phyloP scores from a whole-genome alignment of 2,113 vertebrate species.

The Agapornis roseicollis region DNA sequence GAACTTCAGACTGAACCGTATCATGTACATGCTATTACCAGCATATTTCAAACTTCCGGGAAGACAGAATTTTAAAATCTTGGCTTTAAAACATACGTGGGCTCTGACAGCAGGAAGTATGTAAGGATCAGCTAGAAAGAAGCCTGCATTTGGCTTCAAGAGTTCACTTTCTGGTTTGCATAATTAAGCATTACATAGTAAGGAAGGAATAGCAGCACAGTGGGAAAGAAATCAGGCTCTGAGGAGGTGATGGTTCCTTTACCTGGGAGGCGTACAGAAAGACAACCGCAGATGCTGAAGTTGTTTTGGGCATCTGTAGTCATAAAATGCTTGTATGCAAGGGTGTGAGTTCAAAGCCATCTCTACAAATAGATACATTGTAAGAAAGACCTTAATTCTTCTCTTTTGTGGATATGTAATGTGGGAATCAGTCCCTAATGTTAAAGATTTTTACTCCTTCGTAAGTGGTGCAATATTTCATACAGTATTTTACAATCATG shows the following conservation, averaged over 20 bases:
- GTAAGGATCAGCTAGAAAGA: neutral
- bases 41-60: neutral
- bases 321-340: neutral
- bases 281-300: neutral
- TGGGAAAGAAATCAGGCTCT: neutral
- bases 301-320: neutral
- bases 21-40: neutral
- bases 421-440: neutral
- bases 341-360: neutral
- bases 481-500: neutral
- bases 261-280: neutral
- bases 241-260: neutral
- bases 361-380: neutral
- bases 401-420: neutral
- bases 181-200: neutral
- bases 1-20: neutral
- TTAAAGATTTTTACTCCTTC: neutral
- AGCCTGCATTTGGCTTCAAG: neutral
- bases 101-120: neutral
- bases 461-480: neutral
- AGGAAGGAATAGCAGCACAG: neutral
- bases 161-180: neutral
- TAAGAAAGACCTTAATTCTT: neutral
- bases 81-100: neutral
- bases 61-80: neutral